A percentile compares a stretch with the other conserved stretches of the same genome.
Evolutionary conservation across 37 sponge, comb jelly and placozoan species (phyloP).

Genomic region (Corticium candelabrum): DNA sequence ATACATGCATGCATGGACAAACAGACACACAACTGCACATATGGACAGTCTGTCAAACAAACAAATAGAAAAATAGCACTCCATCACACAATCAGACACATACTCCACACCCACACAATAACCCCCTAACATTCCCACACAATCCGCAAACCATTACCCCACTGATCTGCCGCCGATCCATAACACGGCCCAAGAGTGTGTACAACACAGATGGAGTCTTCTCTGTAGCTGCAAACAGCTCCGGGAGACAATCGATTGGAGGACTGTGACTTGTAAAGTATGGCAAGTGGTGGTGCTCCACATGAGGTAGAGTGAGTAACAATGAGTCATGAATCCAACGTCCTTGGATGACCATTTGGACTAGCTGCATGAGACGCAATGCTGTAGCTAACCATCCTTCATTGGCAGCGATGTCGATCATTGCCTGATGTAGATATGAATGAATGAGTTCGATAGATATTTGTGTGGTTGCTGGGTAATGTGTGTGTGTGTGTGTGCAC

Average conservation of each 20-base stretch:
- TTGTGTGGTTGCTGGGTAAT: too few relatives aligned
- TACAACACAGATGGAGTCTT: background rate
- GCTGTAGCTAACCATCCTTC: constrained; percentile 83
- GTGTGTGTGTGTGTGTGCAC: too few relatives aligned
- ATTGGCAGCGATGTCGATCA: constrained; percentile 82
- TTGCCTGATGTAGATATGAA: constrained; percentile 36
- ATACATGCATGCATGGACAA: too few relatives aligned
- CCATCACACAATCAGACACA: too few relatives aligned
- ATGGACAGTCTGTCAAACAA: too few relatives aligned
- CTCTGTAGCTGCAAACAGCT: background rate
- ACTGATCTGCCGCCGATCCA: constrained; percentile 6
- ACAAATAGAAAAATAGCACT: too few relatives aligned
- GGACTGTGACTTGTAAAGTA: background rate
- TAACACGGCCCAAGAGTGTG: background rate
- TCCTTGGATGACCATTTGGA: constrained; percentile 94
- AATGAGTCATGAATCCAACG: constrained; percentile 65
- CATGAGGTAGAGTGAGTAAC: constrained; percentile 72
- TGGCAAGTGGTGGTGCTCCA: constrained; percentile 16
- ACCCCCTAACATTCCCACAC: too few relatives aligned
- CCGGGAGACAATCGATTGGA: background rate
- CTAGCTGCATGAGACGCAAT: constrained; percentile 44
- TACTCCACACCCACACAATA: too few relatives aligned
- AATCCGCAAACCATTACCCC: too few relatives aligned
- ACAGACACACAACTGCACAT: too few relatives aligned
- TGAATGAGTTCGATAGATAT: too few relatives aligned